phyloP scores from a whole-genome alignment of 2,888 invertebrate genomes.

The Drosophila nigritarsus region DNA sequence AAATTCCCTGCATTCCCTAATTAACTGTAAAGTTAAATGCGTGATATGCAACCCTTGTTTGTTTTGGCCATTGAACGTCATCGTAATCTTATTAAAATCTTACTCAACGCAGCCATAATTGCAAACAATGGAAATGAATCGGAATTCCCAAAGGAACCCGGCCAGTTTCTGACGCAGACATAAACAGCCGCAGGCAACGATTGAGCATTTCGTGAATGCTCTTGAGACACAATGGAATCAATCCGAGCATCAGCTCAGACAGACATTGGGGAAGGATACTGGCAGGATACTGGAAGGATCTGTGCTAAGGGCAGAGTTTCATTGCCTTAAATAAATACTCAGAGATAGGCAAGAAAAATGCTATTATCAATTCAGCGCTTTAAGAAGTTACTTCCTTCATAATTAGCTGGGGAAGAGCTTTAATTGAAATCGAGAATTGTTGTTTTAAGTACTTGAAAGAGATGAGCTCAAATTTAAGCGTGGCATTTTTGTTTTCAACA shows the following conservation, averaged over 20 bases:
- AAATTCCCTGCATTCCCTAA: slow-evolving; percentile 1
- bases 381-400: neutral
- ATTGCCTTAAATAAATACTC: no score
- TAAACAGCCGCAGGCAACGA: slow-evolving; percentile 9
- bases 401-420: neutral
- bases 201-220: slow-evolving; percentile 19
- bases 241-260: slow-evolving; percentile 17
- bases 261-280: neutral
- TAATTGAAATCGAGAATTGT: neutral
- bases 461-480: neutral
- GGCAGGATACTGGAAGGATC: no score
- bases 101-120: slow-evolving; percentile 21
- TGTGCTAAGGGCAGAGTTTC: no score
- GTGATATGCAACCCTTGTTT: slow-evolving; percentile 12
- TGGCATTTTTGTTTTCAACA: neutral
- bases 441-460: neutral
- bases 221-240: slow-evolving; percentile 15
- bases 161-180: slow-evolving; percentile 1
- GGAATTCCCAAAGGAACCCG: slow-evolving; percentile 30
- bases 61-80: slow-evolving; percentile 34
- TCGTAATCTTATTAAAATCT: slow-evolving; percentile 47
- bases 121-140: slow-evolving; percentile 28
- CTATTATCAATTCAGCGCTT: neutral
- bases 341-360: neutral
- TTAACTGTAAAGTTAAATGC: slow-evolving; percentile 3